A percentile compares a stretch with the other conserved stretches of the same genome.
These are phyloP conservation scores for Herminia tarsipennalis DNA, from an alignment of 2,888 invertebrate genomes.

Conservation along the genomic window DNA sequence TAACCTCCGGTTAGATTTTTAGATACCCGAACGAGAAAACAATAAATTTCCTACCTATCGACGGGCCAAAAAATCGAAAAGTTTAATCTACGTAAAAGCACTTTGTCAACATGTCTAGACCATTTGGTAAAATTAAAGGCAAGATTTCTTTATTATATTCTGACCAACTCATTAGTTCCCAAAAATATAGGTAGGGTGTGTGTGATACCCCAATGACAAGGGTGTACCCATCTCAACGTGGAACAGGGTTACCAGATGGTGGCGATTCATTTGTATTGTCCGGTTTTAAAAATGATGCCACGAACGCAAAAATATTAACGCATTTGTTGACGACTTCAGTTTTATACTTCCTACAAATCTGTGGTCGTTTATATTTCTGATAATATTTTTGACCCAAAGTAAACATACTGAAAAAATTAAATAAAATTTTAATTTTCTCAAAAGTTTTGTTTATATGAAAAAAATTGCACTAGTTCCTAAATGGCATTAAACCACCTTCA, in stretches of 20 bases:
- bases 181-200: constrained; percentile 33
- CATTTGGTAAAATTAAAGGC: constrained; percentile 31
- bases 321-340: neutral
- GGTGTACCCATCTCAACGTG: constrained; percentile 43
- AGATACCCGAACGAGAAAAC: constrained; percentile 7
- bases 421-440: too few relatives aligned
- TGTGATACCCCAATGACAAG: constrained; percentile 39
- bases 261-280: constrained; percentile 22
- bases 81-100: constrained; percentile 28
- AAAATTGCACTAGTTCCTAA: too few relatives aligned
- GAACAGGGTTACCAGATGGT: constrained; percentile 24
- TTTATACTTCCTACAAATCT: neutral
- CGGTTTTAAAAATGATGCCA: constrained; percentile 24
- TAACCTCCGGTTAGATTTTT: too few relatives aligned
- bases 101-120: constrained; percentile 32
- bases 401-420: neutral
- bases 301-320: constrained; percentile 3
- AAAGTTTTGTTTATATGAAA: too few relatives aligned
- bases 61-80: constrained; percentile 15
- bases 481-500: too few relatives aligned
- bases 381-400: neutral
- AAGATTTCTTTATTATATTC: constrained; percentile 31
- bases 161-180: constrained; percentile 37
- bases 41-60: constrained; percentile 19
- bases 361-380: neutral